Conservation (phyloP, 2,888 invertebrate genomes). For the Coelopa pilipes region DNA sequence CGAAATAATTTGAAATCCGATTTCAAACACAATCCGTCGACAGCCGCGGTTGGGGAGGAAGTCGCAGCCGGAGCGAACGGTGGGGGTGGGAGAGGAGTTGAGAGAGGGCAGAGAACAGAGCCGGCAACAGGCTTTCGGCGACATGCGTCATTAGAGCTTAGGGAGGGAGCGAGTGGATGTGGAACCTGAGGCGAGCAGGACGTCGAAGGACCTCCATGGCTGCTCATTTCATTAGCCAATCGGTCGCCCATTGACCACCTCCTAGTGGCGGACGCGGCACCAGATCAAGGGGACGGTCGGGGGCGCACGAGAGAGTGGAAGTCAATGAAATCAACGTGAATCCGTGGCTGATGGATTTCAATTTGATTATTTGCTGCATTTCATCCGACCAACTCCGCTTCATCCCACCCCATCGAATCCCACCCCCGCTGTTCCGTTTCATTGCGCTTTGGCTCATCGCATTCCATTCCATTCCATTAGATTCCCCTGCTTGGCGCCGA, state of each 20-base stretch:
- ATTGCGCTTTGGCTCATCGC: no score
- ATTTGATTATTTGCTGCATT: constrained; percentile 25
- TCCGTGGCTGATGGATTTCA: constrained; percentile 13
- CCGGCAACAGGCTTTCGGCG: not conserved
- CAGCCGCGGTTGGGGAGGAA: no score
- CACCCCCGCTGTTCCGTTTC: no score
- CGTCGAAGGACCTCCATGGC: no score
- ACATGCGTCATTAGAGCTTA: constrained; percentile 3
- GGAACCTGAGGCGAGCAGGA: no score
- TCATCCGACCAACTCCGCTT: not conserved
- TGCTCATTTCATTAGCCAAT: no score
- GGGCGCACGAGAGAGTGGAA: not conserved
- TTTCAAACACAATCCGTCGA: not conserved
- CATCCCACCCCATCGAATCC: not conserved
- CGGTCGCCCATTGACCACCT: no score
- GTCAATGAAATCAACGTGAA: not conserved
- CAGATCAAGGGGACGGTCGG: not conserved
- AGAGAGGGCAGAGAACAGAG: no score
- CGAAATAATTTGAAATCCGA: not conserved
- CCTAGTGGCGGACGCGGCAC: no score
- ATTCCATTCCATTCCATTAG: not conserved
- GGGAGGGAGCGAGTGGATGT: not conserved
- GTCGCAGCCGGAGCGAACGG: no score
- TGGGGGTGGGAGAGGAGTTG: no score
- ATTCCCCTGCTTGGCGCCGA: not conserved